Base-by-base conservation (phyloP, 2,113 vertebrate species). In the Arizona elegans region DNA sequence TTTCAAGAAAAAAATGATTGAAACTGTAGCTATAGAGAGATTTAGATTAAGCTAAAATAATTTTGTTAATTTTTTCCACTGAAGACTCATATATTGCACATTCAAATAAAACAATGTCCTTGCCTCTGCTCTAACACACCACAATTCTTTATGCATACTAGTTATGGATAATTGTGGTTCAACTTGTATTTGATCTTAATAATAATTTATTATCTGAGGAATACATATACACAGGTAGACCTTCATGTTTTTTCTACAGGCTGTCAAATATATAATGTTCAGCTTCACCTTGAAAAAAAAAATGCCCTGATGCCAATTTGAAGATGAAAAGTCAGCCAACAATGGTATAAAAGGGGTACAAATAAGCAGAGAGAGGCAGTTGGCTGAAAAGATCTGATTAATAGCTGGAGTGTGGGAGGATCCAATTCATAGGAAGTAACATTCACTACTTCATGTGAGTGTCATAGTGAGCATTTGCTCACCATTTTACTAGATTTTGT, bases 201-300 rank as follows among this genome's bases (percentile, higher is more conserved):
- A 65, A 19, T 81, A 81, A 81, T 81, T 81, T 38, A 19, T 70
- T 70, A 15, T 33, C 13, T 70, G 65, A 33, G 5, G 13, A 70
- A 59, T 50, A 21, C 43, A 86, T 29, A 87, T 87, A 52, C 17
- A 54, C 29, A 87, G 15, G 17, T 15, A 70, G 29, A 70, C 29
- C 92, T 95, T 92, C 2, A 62, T 92, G 52, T 33, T 8, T 26
- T 92, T 38, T 58, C n/a, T 90, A 75, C 21, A 94, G 19, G 3
- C 13, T 55, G 92, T 87, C n/a, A 58, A 88, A 91, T 92, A 10
- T 91, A 92, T 23, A 1, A 52, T 53, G 54, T 33, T 93, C 38
- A 92, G 85, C 65, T 29, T 93, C 92, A 17, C 15, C 54, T 93
- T 87, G 21, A 93, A 93, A 91, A 1, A 91, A 1, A 94, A 75